Evolutionary conservation across 2,888 invertebrate genomes (phyloP).

Genomic region (Amblyjoppa fuscipennis): DNA sequence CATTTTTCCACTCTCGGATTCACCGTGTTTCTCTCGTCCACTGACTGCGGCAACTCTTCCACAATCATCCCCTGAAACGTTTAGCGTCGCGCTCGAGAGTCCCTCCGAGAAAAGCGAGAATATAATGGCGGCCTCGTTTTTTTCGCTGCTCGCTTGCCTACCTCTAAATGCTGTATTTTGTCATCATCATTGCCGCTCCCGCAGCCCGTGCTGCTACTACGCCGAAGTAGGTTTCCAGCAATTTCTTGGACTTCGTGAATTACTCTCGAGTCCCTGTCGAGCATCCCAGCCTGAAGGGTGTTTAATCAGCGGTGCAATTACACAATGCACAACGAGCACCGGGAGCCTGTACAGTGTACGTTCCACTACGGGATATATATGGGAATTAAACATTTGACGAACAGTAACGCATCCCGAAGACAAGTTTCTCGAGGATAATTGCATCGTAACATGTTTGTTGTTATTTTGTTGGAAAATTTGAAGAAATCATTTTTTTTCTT

Average conservation of each 20-base stretch:
- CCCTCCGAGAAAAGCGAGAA: constrained; percentile 49
- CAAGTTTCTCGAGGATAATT: too few species aligned
- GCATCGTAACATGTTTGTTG: background rate
- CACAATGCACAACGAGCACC: constrained; percentile 34
- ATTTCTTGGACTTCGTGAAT: constrained; percentile 40
- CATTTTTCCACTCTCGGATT: constrained; percentile 23
- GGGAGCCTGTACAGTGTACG: background rate
- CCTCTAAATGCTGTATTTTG: constrained; percentile 21
- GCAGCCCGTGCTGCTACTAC: constrained; percentile 11
- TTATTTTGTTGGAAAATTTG: background rate
- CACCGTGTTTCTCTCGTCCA: constrained; percentile 18
- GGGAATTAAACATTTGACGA: background rate
- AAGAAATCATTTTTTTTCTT: background rate
- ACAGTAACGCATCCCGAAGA: background rate
- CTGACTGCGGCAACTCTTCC: constrained; percentile 24
- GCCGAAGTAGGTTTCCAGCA: constrained; percentile 33
- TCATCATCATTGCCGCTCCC: constrained; percentile 21
- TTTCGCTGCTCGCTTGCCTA: constrained; percentile 30
- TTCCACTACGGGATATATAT: background rate
- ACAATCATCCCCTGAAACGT: constrained; percentile 40
- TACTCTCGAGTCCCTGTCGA: constrained; percentile 26
- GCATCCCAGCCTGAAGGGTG: constrained; percentile 34
- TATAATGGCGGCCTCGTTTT: constrained; percentile 63
- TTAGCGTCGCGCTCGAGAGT: constrained; percentile 47
- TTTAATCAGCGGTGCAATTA: constrained; percentile 62